Conservation (phyloP, 2,888 invertebrate species). For the Drosophila niveifrons region DNA sequence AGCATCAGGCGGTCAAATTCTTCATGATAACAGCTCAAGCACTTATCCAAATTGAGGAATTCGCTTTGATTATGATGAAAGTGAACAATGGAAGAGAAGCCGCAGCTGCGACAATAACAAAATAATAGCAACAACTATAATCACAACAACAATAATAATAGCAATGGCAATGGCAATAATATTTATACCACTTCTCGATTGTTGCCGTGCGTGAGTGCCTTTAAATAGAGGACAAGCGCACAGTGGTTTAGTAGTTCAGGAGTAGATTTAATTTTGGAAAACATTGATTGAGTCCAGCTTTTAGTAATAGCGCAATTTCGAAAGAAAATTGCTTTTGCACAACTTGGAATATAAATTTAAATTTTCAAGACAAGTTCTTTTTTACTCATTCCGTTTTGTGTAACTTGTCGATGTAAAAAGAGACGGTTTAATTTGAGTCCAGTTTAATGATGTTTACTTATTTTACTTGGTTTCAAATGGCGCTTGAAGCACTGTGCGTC, state of each 20-base stretch:
- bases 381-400: no score
- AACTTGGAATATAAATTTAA: no score
- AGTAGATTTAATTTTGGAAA: no score
- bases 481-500: slow-evolving; percentile 49
- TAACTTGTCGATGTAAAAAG: no score
- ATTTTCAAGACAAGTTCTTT: no score
- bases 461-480: slow-evolving; percentile 26
- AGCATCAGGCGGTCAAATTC: slow-evolving; percentile 41
- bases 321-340: no score
- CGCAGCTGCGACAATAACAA: slow-evolving; percentile 23
- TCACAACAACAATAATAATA: slow-evolving; percentile 13
- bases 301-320: no score
- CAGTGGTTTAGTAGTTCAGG: slow-evolving; percentile 39
- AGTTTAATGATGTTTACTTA: background rate
- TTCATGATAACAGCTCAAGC: slow-evolving; percentile 33
- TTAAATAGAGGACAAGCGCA: slow-evolving; percentile 30
- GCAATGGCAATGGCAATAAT: slow-evolving; percentile 42
- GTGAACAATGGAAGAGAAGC: slow-evolving; percentile 16
- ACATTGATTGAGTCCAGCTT: no score
- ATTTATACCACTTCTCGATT: slow-evolving; percentile 53
- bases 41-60: slow-evolving; percentile 68
- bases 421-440: background rate
- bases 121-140: slow-evolving; percentile 12
- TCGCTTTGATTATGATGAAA: slow-evolving; percentile 61
- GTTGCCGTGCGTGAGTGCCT: slow-evolving; percentile 40